phyloP scores from a whole-genome alignment of 2,113 vertebrate genomes.

The Mustela lutreola region DNA sequence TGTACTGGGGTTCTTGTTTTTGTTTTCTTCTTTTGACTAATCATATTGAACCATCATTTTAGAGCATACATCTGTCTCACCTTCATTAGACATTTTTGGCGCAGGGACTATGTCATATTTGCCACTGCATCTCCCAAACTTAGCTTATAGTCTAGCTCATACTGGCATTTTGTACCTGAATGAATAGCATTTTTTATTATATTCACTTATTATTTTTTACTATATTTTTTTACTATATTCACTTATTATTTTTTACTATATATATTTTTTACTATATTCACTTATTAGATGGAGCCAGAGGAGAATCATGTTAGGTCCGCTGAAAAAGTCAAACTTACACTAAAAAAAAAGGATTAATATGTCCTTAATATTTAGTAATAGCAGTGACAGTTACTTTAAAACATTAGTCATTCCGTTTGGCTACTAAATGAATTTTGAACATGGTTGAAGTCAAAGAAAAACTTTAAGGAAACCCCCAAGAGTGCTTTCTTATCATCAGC shows the following conservation, averaged over 20 bases:
- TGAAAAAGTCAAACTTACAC: not conserved
- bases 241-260: no score
- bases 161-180: not conserved
- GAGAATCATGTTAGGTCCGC: not conserved
- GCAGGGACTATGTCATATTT: not conserved
- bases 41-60: not conserved
- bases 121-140: not conserved
- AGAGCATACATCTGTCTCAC: not conserved
- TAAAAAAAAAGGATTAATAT: not conserved
- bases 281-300: not conserved
- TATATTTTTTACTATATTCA: not conserved
- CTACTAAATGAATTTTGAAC: constrained; percentile 9
- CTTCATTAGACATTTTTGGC: not conserved
- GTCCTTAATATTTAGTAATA: constrained; percentile 19
- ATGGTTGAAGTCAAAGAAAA: constrained; percentile 22
- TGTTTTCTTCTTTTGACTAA: not conserved
- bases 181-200: not conserved
- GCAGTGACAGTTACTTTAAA: not conserved
- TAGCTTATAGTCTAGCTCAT: not conserved
- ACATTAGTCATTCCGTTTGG: not conserved
- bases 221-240: not conserved
- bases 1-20: not conserved
- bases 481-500: not conserved
- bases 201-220: no score
- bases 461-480: not conserved